Percentiles rank a stretch among this genome's conserved stretches.
Conservation (phyloP, 1,140 invertebrate species). For the Chymomyza costata region DNA sequence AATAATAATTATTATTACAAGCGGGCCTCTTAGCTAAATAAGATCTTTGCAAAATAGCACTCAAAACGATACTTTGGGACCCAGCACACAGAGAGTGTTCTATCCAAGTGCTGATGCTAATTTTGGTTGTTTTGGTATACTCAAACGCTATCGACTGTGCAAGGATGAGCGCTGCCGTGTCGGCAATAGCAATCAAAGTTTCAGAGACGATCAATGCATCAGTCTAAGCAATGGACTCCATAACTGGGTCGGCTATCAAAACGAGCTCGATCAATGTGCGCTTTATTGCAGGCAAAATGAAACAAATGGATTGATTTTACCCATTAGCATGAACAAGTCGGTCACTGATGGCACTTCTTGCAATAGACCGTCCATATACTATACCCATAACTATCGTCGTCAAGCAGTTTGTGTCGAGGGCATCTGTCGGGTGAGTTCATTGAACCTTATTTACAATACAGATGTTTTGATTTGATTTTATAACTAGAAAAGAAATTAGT, state of each 20-base stretch:
- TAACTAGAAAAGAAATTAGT: too few species aligned
- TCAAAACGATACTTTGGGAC: constrained; percentile 24
- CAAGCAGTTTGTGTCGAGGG: constrained; percentile 88
- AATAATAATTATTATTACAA: not conserved
- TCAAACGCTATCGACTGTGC: constrained; percentile 82
- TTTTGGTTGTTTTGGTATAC: constrained; percentile 79
- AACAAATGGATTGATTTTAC: constrained; percentile 88
- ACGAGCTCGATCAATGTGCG: constrained; percentile 80
- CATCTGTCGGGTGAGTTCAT: constrained; percentile 87
- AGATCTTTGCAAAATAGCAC: constrained; percentile 10
- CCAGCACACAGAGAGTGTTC: constrained; percentile 27
- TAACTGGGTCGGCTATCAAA: constrained; percentile 89
- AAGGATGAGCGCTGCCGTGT: constrained; percentile 80
- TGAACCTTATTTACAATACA: too few species aligned
- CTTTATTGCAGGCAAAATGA: constrained; percentile 89
- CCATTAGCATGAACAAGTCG: constrained; percentile 86
- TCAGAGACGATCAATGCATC: constrained; percentile 68
- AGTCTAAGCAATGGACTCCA: constrained; percentile 87
- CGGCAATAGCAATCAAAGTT: constrained; percentile 35
- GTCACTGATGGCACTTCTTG: constrained; percentile 91
- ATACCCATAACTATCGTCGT: constrained; percentile 74
- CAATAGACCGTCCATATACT: constrained; percentile 77
- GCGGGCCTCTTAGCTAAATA: not conserved
- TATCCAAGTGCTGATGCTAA: constrained; percentile 48
- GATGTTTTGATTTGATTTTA: too few species aligned